These are phyloP conservation scores for Nymphalis c-album DNA, from an alignment of 2,888 invertebrate species.

Conservation along the genomic window DNA sequence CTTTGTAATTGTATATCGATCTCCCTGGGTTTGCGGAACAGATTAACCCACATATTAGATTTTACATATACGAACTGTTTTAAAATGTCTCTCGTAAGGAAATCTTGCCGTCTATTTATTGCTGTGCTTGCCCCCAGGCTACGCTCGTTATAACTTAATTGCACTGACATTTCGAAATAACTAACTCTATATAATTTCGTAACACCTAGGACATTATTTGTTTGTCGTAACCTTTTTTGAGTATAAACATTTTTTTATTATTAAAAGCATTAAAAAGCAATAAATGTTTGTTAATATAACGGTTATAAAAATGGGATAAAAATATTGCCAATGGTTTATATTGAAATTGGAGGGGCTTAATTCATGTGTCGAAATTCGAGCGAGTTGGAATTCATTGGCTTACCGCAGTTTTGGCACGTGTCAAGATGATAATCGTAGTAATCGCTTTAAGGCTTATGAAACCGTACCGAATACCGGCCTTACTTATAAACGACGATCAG, in stretches of 20 bases:
- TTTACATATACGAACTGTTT: slow-evolving; percentile 14
- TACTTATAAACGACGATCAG: too few species aligned
- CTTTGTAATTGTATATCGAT: slow-evolving; percentile 66
- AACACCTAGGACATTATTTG: slow-evolving; percentile 15
- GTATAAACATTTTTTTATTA: not conserved
- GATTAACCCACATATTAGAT: slow-evolving; percentile 47
- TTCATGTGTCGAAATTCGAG: slow-evolving; percentile 6
- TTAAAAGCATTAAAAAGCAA: not conserved
- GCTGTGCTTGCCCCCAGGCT: slow-evolving; percentile 20
- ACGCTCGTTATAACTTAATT: slow-evolving; percentile 25
- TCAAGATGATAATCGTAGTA: slow-evolving; percentile 33
- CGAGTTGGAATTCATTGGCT: slow-evolving; percentile 1
- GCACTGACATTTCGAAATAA: slow-evolving; percentile 23
- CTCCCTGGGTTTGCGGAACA: slow-evolving; percentile 74
- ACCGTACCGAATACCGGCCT: slow-evolving; percentile 54
- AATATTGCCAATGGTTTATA: slow-evolving; percentile 9
- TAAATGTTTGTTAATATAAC: not conserved
- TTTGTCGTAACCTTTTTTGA: slow-evolving; percentile 15
- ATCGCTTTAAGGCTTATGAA: slow-evolving; percentile 54
- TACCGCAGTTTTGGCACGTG: slow-evolving; percentile 16
- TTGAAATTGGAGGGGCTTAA: slow-evolving; percentile 13
- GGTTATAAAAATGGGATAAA: slow-evolving; percentile 2
- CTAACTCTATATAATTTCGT: slow-evolving; percentile 22
- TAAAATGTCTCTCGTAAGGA: slow-evolving; percentile 20
- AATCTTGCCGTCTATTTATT: slow-evolving; percentile 20